Evolutionary conservation across 2,113 vertebrate genomes (phyloP).

Genomic region (Alaudala cheleensis): DNA sequence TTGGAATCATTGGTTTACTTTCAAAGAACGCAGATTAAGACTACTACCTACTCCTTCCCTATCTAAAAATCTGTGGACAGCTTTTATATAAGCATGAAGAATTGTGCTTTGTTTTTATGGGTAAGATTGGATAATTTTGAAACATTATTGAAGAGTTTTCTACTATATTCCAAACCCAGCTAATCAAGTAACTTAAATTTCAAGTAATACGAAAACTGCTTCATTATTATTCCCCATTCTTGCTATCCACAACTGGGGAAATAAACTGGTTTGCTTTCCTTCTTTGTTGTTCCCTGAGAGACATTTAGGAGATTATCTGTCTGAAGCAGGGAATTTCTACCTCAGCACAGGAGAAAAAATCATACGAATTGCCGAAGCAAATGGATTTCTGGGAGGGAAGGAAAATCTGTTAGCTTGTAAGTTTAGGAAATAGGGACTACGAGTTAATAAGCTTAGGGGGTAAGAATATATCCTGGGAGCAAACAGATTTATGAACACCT

Average conservation of each 20-base stretch:
- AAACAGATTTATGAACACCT: conserved; percentile 39
- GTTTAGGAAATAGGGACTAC: not conserved
- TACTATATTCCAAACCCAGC: not conserved
- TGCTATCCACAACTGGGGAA: not conserved
- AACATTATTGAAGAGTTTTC: not conserved
- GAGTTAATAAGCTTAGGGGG: conserved; percentile 32
- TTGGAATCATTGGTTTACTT: not conserved
- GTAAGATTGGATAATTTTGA: not conserved
- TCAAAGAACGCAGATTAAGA: not conserved
- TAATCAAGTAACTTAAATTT: not conserved
- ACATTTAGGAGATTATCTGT: conserved; percentile 18
- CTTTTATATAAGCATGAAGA: not conserved
- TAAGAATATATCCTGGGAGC: conserved; percentile 18
- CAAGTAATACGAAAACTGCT: not conserved
- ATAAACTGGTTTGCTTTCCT: not conserved
- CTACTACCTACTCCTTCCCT: not conserved
- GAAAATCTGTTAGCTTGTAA: conserved; percentile 22
- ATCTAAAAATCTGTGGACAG: not conserved
- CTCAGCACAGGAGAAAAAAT: not conserved
- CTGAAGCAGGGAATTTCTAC: conserved; percentile 8
- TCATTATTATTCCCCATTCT: not conserved
- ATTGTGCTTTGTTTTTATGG: not conserved
- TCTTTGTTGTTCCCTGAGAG: not conserved
- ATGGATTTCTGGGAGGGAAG: conserved; percentile 1
- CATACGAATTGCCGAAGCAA: not conserved